Evolutionary conservation across 2,113 vertebrate genomes (phyloP).

Genomic region (Cygnus atratus): DNA sequence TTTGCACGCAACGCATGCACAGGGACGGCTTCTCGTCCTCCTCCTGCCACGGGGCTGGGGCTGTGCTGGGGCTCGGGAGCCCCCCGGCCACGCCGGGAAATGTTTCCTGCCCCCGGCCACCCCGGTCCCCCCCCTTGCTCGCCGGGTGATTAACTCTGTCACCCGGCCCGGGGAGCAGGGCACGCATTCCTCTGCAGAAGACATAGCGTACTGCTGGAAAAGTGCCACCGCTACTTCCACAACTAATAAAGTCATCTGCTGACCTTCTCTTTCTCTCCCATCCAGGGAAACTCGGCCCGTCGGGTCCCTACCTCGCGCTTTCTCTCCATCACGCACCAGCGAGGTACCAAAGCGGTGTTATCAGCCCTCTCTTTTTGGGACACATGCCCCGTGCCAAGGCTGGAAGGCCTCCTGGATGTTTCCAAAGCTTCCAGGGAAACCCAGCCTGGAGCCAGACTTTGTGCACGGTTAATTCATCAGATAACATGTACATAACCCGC

Average conservation of each 20-base stretch:
- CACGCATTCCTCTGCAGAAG: neutral
- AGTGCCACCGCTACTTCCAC: neutral
- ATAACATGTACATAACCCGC: rapidly evolving
- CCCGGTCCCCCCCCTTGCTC: neutral
- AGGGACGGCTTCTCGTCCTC: constrained; percentile 63
- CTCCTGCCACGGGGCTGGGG: constrained; percentile 18
- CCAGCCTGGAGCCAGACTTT: rapidly evolving
- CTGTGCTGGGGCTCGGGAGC: constrained; percentile 57
- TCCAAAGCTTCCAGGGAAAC: neutral
- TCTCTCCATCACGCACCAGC: rapidly evolving
- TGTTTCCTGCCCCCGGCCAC: neutral
- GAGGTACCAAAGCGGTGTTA: rapidly evolving
- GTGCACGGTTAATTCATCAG: rapidly evolving
- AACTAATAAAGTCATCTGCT: constrained; percentile 32
- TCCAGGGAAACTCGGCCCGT: neutral
- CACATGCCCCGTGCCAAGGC: rapidly evolving
- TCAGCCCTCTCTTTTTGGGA: neutral
- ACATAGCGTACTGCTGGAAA: constrained; percentile 21
- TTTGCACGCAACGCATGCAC: constrained; percentile 79
- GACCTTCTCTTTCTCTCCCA: neutral
- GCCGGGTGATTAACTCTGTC: neutral
- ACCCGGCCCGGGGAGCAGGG: neutral
- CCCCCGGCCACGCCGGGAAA: neutral
- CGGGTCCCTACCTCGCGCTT: rapidly evolving
- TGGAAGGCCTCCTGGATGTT: neutral